Conservation (phyloP, 2,113 vertebrate genomes). For the Pollachius pollachius region DNA sequence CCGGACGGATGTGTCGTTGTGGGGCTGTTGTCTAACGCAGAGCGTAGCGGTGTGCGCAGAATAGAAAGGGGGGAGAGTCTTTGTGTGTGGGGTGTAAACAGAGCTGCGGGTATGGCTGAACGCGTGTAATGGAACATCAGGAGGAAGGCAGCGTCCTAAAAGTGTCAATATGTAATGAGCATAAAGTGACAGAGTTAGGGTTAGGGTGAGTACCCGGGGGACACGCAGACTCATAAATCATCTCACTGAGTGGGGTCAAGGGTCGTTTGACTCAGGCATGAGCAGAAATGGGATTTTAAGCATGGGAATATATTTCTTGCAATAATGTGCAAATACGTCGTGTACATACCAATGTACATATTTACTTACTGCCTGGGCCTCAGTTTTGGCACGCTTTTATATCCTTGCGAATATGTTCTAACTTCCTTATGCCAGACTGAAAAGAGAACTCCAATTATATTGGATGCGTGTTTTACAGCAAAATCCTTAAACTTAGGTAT, state of each 20-base stretch:
- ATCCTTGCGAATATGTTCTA: not conserved
- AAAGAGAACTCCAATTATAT: slow-evolving; percentile 1
- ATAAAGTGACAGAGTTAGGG: slow-evolving; percentile 41
- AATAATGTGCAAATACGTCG: slow-evolving; percentile 45
- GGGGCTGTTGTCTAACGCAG: too few species aligned
- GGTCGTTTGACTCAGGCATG: slow-evolving; percentile 59
- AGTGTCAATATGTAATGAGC: slow-evolving; percentile 47
- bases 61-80: too few species aligned
- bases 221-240: slow-evolving; percentile 64
- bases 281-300: slow-evolving; percentile 60
- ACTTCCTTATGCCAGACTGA: too few species aligned
- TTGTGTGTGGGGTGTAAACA: too few species aligned
- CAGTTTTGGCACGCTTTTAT: slow-evolving; percentile 34
- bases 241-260: slow-evolving; percentile 60
- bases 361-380: slow-evolving; percentile 56
- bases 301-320: slow-evolving; percentile 45
- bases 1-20: too few species aligned
- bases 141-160: slow-evolving; percentile 41
- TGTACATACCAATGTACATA: slow-evolving; percentile 37
- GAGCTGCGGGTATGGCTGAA: too few species aligned
- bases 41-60: too few species aligned
- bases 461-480: not conserved
- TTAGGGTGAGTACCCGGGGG: slow-evolving; percentile 42
- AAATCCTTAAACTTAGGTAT: too few species aligned
- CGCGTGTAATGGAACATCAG: too few species aligned